Percentiles rank a stretch among this genome's conserved stretches.
Evolutionary conservation across 1,140 invertebrate species (phyloP).

Genomic region (Dreissena rostriformis): DNA sequence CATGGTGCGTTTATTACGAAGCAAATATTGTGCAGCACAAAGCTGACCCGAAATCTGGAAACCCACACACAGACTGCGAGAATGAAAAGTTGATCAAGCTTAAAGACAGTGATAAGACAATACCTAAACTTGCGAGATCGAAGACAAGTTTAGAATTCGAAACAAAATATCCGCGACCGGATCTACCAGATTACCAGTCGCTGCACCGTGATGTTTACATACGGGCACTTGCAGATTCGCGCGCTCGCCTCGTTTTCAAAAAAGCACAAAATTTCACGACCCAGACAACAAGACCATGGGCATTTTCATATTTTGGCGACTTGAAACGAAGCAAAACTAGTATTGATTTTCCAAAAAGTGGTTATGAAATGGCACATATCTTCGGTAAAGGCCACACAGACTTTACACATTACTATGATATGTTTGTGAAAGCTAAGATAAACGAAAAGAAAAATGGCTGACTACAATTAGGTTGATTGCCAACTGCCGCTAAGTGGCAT

Average conservation of each 20-base stretch:
- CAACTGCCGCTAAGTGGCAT: background rate
- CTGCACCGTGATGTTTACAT: slow-evolving; percentile 45
- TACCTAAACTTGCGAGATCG: slow-evolving; percentile 15
- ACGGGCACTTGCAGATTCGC: slow-evolving; percentile 38
- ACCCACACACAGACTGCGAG: background rate
- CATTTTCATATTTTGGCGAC: slow-evolving; percentile 42
- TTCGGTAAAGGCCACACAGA: slow-evolving; percentile 35
- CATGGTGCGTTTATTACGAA: slow-evolving; percentile 42
- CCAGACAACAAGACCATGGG: slow-evolving; percentile 35
- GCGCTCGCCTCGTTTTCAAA: slow-evolving; percentile 18
- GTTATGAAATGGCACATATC: slow-evolving; percentile 27
- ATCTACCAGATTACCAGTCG: slow-evolving; percentile 27
- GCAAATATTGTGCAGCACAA: background rate
- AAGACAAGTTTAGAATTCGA: slow-evolving; percentile 12
- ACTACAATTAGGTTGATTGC: background rate
- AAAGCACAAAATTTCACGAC: slow-evolving; percentile 10
- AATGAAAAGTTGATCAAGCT: background rate
- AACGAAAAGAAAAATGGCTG: background rate
- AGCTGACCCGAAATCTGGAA: background rate
- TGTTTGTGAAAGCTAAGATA: slow-evolving; percentile 6
- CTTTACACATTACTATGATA: slow-evolving; percentile 44
- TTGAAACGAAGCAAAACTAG: background rate
- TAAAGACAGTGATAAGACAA: background rate
- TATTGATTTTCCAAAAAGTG: background rate
- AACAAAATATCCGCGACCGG: background rate